phyloP scores from a whole-genome alignment of 2,797 vertebrate genomes.

The Gymnopithys bicolor region DNA sequence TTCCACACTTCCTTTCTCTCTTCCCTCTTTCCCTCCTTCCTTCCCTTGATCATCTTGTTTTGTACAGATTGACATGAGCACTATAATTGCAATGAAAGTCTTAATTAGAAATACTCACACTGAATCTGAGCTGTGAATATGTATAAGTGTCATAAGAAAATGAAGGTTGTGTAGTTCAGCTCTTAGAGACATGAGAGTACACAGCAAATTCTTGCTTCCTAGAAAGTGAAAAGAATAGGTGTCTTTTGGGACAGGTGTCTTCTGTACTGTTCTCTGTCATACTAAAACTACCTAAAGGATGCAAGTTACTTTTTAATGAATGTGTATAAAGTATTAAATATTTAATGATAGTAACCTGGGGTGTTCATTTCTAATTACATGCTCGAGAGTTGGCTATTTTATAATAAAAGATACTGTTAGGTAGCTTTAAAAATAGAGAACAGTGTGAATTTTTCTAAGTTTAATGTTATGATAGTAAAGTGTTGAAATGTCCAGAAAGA shows the following conservation, averaged over 20 bases:
- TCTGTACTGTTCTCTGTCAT: not conserved
- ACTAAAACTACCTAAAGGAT: not conserved
- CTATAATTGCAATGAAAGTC: not conserved
- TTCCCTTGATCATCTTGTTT: not conserved
- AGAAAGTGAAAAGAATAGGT: not conserved
- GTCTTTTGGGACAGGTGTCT: not conserved
- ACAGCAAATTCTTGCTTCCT: not conserved
- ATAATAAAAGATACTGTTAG: not conserved
- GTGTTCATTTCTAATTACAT: not conserved
- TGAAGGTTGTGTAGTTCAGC: not conserved
- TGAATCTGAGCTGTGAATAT: not conserved
- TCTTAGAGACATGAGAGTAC: not conserved
- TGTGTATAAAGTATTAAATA: not conserved
- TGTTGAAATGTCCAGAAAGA: not conserved
- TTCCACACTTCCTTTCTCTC: not conserved
- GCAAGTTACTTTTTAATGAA: not conserved
- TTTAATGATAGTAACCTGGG: not conserved
- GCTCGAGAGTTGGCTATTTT: not conserved
- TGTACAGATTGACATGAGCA: not conserved
- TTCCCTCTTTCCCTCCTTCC: not conserved
- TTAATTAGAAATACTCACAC: not conserved
- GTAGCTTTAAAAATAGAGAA: not conserved
- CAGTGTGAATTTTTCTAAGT: not conserved
- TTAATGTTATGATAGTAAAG: not conserved
- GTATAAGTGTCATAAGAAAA: not conserved